phyloP scores from a whole-genome alignment of 1,140 invertebrate genomes.

The Geopemphigus sp. region DNA sequence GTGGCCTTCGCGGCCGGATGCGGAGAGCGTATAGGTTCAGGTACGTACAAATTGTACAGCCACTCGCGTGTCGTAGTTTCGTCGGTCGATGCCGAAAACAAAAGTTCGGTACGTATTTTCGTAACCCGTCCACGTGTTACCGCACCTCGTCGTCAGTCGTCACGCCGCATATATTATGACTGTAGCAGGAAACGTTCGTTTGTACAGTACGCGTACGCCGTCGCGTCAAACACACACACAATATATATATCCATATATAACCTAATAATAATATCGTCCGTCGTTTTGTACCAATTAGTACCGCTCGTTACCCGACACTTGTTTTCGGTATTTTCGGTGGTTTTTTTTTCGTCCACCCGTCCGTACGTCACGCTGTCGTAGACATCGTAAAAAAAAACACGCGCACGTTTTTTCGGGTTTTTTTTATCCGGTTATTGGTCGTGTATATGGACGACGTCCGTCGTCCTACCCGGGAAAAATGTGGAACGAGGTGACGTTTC shows the following conservation, averaged over 20 bases:
- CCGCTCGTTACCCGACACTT: conserved; percentile 47
- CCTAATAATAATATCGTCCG: neutral
- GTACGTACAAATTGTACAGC: too few relatives aligned
- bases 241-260: neutral
- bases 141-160: neutral
- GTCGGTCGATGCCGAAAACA: neutral
- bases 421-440: conserved; percentile 28
- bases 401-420: conserved; percentile 24
- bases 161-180: neutral
- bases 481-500: conserved; percentile 3
- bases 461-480: neutral
- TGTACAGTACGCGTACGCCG: neutral
- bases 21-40: too few relatives aligned
- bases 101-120: conserved; percentile 6
- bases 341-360: neutral
- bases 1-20: neutral
- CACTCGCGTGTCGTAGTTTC: neutral
- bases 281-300: conserved; percentile 45
- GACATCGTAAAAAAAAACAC: conserved; percentile 15
- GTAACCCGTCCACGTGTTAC: neutral
- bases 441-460: neutral
- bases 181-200: neutral
- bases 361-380: neutral
- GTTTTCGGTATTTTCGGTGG: conserved; percentile 9
- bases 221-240: neutral